A percentile compares a stretch with the other conserved stretches of the same genome.
Evolutionary conservation across 2,888 invertebrate species (phyloP).

Genomic region (Frankliniella intonsa): DNA sequence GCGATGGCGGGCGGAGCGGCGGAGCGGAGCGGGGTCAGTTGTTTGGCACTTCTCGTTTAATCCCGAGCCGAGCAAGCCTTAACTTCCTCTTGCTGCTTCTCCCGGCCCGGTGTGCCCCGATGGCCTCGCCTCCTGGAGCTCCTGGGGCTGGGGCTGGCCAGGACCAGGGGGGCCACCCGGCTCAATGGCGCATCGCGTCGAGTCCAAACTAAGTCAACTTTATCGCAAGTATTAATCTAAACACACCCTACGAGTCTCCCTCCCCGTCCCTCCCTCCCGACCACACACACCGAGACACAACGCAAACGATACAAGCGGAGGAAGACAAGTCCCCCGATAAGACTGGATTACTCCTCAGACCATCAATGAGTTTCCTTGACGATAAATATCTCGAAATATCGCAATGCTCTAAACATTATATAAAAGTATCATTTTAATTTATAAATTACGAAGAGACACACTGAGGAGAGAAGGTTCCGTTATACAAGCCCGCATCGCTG

Average conservation of each 20-base stretch:
- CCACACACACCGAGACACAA: too few species aligned
- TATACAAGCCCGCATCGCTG: too few species aligned
- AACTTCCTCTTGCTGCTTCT: not conserved
- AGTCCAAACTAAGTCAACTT: constrained; percentile 11
- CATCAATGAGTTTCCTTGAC: too few species aligned
- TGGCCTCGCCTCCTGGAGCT: not conserved
- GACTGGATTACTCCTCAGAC: too few species aligned
- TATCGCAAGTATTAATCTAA: constrained; percentile 3
- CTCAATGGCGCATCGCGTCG: not conserved
- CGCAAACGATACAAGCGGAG: too few species aligned
- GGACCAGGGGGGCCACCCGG: not conserved
- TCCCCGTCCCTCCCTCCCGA: not conserved
- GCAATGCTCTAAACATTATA: too few species aligned
- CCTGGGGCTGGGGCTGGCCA: not conserved
- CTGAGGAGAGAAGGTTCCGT: too few species aligned
- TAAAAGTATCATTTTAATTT: too few species aligned
- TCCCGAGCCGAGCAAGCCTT: not conserved
- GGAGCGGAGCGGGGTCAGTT: not conserved
- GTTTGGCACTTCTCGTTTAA: not conserved
- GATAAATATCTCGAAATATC: too few species aligned
- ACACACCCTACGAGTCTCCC: not conserved
- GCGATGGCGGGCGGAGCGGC: not conserved
- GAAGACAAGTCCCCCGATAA: too few species aligned
- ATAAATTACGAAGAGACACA: too few species aligned
- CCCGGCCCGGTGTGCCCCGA: not conserved